phyloP scores from a whole-genome alignment of 2,888 invertebrate genomes.

The Catocala nupta region DNA sequence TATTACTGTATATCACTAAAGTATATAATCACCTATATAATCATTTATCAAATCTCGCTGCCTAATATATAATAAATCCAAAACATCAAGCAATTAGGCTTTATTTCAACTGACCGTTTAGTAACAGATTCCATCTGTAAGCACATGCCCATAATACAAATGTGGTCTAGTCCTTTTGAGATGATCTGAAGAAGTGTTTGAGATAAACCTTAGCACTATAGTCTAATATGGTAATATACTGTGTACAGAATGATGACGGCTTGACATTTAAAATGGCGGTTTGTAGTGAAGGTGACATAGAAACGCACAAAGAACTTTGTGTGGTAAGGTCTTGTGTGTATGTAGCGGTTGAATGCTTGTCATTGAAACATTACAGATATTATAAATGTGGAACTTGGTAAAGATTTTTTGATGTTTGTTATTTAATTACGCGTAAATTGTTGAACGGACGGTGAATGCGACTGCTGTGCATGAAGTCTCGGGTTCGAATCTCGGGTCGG shows the following conservation, averaged over 20 bases:
- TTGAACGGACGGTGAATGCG: too few species aligned
- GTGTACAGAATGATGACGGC: constrained; percentile 26
- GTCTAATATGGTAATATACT: constrained; percentile 41
- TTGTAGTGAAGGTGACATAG: constrained; percentile 36
- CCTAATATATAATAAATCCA: not conserved
- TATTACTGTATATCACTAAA: too few species aligned
- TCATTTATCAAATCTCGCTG: too few species aligned
- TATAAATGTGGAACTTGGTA: too few species aligned
- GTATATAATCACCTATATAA: too few species aligned
- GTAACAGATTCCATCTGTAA: constrained; percentile 32
- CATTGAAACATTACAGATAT: too few species aligned
- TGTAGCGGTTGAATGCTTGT: not conserved
- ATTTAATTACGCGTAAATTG: too few species aligned
- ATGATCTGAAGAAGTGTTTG: constrained; percentile 42
- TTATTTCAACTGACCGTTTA: constrained; percentile 14
- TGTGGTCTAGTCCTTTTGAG: constrained; percentile 35
- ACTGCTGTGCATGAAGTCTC: too few species aligned
- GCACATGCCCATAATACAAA: constrained; percentile 34
- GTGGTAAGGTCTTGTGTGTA: not conserved
- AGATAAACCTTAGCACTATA: constrained; percentile 28
- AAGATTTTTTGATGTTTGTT: too few species aligned
- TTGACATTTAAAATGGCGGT: constrained; percentile 40
- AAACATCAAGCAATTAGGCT: constrained; percentile 37
- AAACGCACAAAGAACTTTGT: constrained; percentile 29
- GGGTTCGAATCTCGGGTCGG: too few species aligned